Base-by-base conservation (phyloP, 2,888 invertebrate genomes). In the Sminthurinus aureus region DNA sequence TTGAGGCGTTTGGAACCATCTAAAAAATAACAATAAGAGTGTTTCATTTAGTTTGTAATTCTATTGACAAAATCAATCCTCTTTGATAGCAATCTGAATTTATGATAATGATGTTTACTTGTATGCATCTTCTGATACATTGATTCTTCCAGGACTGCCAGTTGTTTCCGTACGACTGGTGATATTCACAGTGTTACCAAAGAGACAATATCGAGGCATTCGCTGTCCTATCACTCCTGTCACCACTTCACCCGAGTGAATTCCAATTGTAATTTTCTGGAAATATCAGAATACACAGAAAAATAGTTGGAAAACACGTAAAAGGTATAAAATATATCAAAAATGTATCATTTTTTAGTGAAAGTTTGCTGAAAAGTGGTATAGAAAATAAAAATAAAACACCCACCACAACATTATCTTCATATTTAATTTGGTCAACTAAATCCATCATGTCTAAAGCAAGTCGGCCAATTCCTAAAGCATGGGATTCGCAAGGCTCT, bases 371-470 rank as follows among this genome's bases (percentile, higher is more conserved):
- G n/a, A n/a, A n/a, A n/a, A n/a, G n/a, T n/a, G n/a, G n/a, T n/a
- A n/a, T n/a, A n/a, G n/a, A 38, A 38, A 38, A 38, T 1, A 38
- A 6, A 38, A 38, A 38, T 6, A 38, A 38, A 38, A 38, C 38
- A 38, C 38, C 93, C 91, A 97, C 97, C 91, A 98, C 95, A 69
- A 95, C 94, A 89, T 95, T 94, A 24, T 95, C 95, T 90, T 97
- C 97, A 89, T 97, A 95, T 88, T 94, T 93, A 1, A 98, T 95
- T 88, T 95, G 95, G 89, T 95, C 94, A 0, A 96, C 95, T 84
- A 96, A 93, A 90, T 98, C 98, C 96, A 98, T 96, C 96, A 98
- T 97, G 90, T 98, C 98, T 38, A 98, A 91, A 11, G 98, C 98
- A 64, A 98, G 92, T 84, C 94, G 93, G 0, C 95, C 96, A 89